Evolutionary conservation across 2,113 vertebrate species (phyloP), one percentile per base, ranked within the genome.

Genomic region (Zosterops lateralis): DNA sequence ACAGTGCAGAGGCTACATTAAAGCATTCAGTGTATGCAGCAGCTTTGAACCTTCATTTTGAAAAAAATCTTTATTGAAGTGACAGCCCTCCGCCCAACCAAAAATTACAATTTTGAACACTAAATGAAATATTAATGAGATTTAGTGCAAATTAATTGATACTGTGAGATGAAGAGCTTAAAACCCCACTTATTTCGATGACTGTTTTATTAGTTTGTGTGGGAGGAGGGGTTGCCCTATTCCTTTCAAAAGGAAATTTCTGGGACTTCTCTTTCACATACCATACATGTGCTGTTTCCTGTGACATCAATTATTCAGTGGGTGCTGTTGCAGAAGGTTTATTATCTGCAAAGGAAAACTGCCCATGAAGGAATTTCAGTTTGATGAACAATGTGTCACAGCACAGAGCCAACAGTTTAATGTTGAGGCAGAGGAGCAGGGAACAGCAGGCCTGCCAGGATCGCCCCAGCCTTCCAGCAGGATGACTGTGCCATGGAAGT

Each of bases 31-130:
- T 57, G 17, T 67, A 32, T 15, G 40, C 57, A 87, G 70, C 40
- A 68, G 83, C 76, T 95, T 94, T 90, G 87, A 96, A 67, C 48
- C 9, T 84, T 86, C 17, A 14, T 90, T 92, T 80, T 60, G 51
- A 60, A 81, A 86, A 85, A 84, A 81, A 36, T 13, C 34, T 70
- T 81, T 29, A 53, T 26, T 87, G 51, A 92, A 94, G 57, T 68
- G 60, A 50, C 42, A 93, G 31, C 9, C 6, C 6, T 11, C 44
- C 38, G 11, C 38, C 34, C 7, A 21, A 29, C 10, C 38, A 70
- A 79, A 84, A 60, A 20, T 7, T 74, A 51, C 57, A 75, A 18
- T 67, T 81, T 87, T 91, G 51, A 92, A 47, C 29, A 56, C 31
- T 68, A 58, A 70, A 15, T 67, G 50, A 94, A 89, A 94, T 92